Base-by-base conservation (phyloP, 2,888 invertebrate genomes). In the Eledone cirrhosa region DNA sequence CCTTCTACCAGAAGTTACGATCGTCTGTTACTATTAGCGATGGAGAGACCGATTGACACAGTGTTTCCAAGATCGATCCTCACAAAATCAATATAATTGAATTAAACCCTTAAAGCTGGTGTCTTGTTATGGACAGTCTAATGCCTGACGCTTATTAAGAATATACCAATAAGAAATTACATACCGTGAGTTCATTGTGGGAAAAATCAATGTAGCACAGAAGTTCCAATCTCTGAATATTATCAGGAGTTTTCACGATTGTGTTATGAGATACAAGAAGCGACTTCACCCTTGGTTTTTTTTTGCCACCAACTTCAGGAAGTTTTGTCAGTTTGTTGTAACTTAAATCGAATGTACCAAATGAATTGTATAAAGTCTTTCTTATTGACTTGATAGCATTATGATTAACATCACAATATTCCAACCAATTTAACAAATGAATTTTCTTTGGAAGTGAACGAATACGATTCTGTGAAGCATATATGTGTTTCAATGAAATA, bases 201-300 rank as follows among this genome's bases (percentile, higher is more conserved):
- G 76, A 76, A 29, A 76, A 22, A 76, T 76, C 48, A 22, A 76
- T 22, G n/a, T 27, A 76, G 7, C n/a, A n/a, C 8, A 76, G 16
- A 16, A 48, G n/a, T 16, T 47, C 29, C 1, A 47, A 22, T 27
- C 47, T 76, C 8, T 48, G 41, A 24, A 76, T 76, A n/a, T 41
- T 24, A 29, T 48, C 24, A 1, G 76, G 76, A 3, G 47, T 19
- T 48, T 48, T 76, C 14, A 11, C 2, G 27, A 76, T 76, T 47
- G 27, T 19, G 27, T 76, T 76, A 4, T 48, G 16, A 1, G 48
- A 24, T 0, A 76, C 76, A 24, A 47, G 8, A 14, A 76, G 2
- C 29, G 11, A 5, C 14, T 33, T n/a, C 47, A 76, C 48, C 47
- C 14, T 24, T 27, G 72, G 22, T 3, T 47, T 76, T 27, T 76